Evolutionary conservation across 2,113 vertebrate genomes (phyloP), one percentile per base, ranked within the genome.

Genomic region (Chaetorhynchus papuensis): DNA sequence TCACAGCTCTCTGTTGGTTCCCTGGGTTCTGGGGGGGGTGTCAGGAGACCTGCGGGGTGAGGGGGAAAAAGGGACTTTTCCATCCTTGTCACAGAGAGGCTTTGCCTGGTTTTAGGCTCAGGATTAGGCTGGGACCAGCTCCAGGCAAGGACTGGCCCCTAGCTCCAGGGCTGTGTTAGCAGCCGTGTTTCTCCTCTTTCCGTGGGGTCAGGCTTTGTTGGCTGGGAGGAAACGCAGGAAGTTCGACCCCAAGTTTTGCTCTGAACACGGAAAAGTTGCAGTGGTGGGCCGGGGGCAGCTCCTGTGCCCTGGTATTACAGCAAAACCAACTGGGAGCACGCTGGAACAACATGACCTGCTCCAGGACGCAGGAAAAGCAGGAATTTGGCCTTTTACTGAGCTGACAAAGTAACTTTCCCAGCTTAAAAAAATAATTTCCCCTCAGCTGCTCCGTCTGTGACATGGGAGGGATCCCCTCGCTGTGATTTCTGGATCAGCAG

Each of bases 171-270:
- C 42, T 80, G 8, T 27, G 5, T 6, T 23, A 65, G 78, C 60
- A 13, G 13, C 1, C 0, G 7, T 1, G 6, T 59, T 59, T 23
- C 7, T 27, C 17, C 59, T 31, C 91, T 21, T 44, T 16, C 56
- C 60, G 12, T 1, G 30, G 41, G 69, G 0, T 4, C 7, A 0
- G 1, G n/a, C 7, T 21, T n/a, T 42, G 4, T 4, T 75, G 82
- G 65, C 78, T 11, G 9, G 9, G 2, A 30, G 77, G 50, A 57
- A 83, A 37, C 0, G 4, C 0, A 64, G 79, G 17, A 83, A 93
- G 53, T 33, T 61, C 65, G 92, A 45, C 15, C 61, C 0, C 1
- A 39, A 69, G 66, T 61, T 86, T 14, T 63, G 64, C 64, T 57
- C 50, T 4, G 82, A 53, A 28, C 45, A 5, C 1, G 63, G 92